These are phyloP conservation scores for Zaprionus kolodkinae DNA, from an alignment of 1,140 invertebrate species.

Conservation along the genomic window DNA sequence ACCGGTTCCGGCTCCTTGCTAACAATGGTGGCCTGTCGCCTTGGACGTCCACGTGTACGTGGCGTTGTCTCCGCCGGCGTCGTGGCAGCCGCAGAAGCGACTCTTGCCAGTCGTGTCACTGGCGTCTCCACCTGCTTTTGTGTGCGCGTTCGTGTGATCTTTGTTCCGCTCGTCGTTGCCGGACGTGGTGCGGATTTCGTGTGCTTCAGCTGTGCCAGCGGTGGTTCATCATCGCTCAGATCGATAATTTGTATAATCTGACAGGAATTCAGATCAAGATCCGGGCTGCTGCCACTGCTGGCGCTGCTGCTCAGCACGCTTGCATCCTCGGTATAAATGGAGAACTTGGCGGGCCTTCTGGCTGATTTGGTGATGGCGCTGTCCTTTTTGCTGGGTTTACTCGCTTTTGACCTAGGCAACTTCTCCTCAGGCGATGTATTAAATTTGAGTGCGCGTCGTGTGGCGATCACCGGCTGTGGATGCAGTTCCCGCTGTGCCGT, in stretches of 20 bases:
- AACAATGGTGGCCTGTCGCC: background rate
- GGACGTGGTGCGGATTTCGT: slow-evolving; percentile 1
- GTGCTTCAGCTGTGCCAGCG: background rate
- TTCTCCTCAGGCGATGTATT: slow-evolving; percentile 51
- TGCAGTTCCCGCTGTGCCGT: slow-evolving; percentile 37
- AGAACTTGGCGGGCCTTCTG: background rate
- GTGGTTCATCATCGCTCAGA: slow-evolving; percentile 50
- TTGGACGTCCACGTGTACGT: slow-evolving; percentile 3
- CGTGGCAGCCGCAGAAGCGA: background rate
- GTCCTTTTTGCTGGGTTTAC: background rate
- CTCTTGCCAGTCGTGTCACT: background rate
- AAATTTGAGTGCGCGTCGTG: slow-evolving; percentile 49
- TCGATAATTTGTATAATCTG: slow-evolving; percentile 55
- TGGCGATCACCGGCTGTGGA: background rate
- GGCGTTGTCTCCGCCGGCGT: background rate
- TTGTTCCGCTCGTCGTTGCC: background rate
- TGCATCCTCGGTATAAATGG: slow-evolving; percentile 53
- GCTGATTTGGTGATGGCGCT: background rate
- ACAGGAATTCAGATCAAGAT: slow-evolving; percentile 54
- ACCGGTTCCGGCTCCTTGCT: background rate
- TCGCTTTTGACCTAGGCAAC: background rate
- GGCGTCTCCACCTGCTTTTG: slow-evolving; percentile 28
- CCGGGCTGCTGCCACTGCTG: slow-evolving; percentile 18
- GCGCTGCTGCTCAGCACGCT: slow-evolving; percentile 13
- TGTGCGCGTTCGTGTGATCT: slow-evolving; percentile 4